These are phyloP conservation scores for Apoda limacodes DNA, from an alignment of 2,888 invertebrate species.

Conservation along the genomic window DNA sequence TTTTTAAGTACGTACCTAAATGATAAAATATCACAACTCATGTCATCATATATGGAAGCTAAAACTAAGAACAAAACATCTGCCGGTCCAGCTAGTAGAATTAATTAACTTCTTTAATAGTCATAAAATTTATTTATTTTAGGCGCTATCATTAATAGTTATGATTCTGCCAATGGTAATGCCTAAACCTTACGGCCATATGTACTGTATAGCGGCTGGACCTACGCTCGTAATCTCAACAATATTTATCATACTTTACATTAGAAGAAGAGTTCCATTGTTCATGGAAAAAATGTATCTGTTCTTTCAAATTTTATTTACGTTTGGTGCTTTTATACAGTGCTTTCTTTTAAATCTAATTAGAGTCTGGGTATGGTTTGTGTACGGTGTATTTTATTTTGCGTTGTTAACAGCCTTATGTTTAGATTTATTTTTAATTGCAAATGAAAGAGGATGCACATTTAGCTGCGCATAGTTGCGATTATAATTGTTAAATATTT, in stretches of 20 bases:
- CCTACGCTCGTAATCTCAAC: constrained; percentile 55
- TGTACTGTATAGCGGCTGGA: constrained; percentile 61
- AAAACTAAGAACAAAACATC: too few species aligned
- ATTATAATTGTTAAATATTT: too few species aligned
- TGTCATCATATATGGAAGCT: too few species aligned
- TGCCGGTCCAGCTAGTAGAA: too few species aligned
- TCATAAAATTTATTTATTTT: constrained; percentile 37
- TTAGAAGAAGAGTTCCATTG: constrained; percentile 51
- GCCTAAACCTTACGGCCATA: constrained; percentile 49
- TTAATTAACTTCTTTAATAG: too few species aligned
- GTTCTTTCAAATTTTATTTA: constrained; percentile 61
- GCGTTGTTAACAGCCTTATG: constrained; percentile 43
- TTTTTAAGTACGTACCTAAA: too few species aligned
- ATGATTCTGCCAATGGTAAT: constrained; percentile 39
- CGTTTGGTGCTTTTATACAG: constrained; percentile 58
- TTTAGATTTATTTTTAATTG: constrained; percentile 55
- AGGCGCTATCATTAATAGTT: constrained; percentile 45
- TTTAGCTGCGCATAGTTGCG: constrained; percentile 56
- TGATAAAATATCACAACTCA: too few species aligned
- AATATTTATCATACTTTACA: constrained; percentile 48
- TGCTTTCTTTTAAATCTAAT: constrained; percentile 54
- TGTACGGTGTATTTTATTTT: constrained; percentile 54
- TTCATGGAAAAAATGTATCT: constrained; percentile 65
- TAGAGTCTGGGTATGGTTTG: constrained; percentile 52
- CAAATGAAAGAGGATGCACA: constrained; percentile 61